Evolutionary conservation across 92 coral and sea anemone genomes (phyloP).

Genomic region (Metridium senile): DNA sequence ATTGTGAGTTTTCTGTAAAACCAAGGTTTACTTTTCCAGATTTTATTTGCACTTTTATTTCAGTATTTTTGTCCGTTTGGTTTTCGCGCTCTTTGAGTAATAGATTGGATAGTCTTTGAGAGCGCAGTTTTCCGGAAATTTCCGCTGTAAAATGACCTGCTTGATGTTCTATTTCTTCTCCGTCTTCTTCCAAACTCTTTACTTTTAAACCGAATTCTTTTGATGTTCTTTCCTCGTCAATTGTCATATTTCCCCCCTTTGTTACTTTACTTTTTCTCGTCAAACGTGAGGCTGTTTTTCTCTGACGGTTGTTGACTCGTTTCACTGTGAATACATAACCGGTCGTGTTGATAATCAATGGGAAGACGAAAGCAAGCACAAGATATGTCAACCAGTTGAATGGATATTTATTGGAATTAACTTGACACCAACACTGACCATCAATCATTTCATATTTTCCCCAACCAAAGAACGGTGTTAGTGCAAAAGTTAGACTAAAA

Average conservation of each 20-base stretch:
- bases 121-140: too few species aligned
- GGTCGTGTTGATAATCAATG: not conserved
- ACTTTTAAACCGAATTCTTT: not conserved
- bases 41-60: too few species aligned
- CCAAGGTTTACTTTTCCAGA: too few species aligned
- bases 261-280: too few species aligned
- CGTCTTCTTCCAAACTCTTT: not conserved
- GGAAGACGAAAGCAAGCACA: not conserved
- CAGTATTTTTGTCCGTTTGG: too few species aligned
- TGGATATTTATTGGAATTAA: slow-evolving; percentile 6
- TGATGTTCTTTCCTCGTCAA: not conserved
- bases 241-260: too few species aligned
- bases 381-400: not conserved
- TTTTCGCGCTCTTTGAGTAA: too few species aligned
- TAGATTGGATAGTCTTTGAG: too few species aligned
- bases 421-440: slow-evolving; percentile 19
- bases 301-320: not conserved
- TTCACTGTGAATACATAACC: not conserved
- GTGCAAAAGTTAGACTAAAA: not conserved
- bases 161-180: not conserved
- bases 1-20: too few species aligned
- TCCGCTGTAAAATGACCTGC: too few species aligned
- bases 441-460: slow-evolving; percentile 14
- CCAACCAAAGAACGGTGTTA: slow-evolving; percentile 30
- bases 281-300: too few species aligned